These are phyloP conservation scores for Linepithema humile DNA, from an alignment of 1,140 invertebrate genomes.

Conservation along the genomic window DNA sequence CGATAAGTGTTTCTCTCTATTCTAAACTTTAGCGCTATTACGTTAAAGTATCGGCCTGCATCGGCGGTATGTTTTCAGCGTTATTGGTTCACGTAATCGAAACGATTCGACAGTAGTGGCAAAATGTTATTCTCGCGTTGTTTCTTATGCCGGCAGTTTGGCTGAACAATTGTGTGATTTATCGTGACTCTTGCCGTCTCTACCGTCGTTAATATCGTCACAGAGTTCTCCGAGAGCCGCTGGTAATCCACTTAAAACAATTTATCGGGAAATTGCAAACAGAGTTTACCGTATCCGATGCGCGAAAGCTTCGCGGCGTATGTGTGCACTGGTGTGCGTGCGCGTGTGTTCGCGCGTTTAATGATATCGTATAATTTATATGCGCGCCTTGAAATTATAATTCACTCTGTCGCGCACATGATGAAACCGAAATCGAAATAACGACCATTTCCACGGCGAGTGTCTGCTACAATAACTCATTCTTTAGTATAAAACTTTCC, in stretches of 20 bases:
- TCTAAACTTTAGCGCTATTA: neutral
- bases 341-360: constrained; percentile 18
- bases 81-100: neutral
- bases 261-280: constrained; percentile 49
- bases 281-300: constrained; percentile 39
- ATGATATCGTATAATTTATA: constrained; percentile 32
- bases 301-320: neutral
- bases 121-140: neutral
- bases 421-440: constrained; percentile 6
- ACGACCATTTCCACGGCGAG: neutral
- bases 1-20: constrained; percentile 3
- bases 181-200: constrained; percentile 41
- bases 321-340: neutral
- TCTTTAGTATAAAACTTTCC: neutral
- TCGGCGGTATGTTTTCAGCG: neutral
- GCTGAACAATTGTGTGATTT: constrained; percentile 55
- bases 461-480: neutral
- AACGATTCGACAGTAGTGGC: neutral
- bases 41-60: constrained; percentile 4
- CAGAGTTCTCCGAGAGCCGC: constrained; percentile 30
- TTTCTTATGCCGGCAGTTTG: neutral
- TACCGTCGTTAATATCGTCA: constrained; percentile 21
- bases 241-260: constrained; percentile 55
- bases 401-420: neutral
- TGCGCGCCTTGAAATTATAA: constrained; percentile 37